Evolutionary conservation across 1,140 invertebrate genomes (phyloP).

Genomic region (Nasonia vitripennis): DNA sequence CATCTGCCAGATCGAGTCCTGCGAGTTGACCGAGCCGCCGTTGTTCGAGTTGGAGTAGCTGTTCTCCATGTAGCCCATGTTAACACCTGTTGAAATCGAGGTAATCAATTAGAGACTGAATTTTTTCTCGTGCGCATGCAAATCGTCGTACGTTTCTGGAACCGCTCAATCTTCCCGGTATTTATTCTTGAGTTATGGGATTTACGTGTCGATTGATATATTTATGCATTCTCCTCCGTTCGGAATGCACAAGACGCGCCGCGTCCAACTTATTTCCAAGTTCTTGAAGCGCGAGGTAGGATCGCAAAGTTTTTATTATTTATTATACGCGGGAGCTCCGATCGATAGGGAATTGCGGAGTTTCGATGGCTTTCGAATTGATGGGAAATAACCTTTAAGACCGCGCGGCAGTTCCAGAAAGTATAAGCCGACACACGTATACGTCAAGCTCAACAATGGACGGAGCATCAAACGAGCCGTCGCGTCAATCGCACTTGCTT

Average conservation of each 20-base stretch:
- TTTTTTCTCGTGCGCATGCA: neutral
- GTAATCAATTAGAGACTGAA: slow-evolving; percentile 29
- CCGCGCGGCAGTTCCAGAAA: neutral
- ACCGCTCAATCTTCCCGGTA: neutral
- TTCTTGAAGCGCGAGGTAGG: neutral
- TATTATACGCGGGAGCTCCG: slow-evolving; percentile 13
- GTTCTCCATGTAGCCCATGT: slow-evolving; percentile 92
- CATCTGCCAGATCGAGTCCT: slow-evolving; percentile 96
- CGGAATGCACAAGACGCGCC: neutral
- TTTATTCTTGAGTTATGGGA: neutral
- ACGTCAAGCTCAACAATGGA: neutral
- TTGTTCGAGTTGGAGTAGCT: slow-evolving; percentile 95
- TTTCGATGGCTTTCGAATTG: neutral
- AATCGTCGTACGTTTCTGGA: neutral
- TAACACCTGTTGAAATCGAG: slow-evolving; percentile 78
- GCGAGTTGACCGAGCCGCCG: slow-evolving; percentile 93
- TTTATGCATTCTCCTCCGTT: neutral
- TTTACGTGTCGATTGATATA: slow-evolving; percentile 11
- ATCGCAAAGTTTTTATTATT: slow-evolving; percentile 24
- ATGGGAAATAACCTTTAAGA: no score
- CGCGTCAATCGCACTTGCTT: neutral
- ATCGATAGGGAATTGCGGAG: slow-evolving; percentile 15
- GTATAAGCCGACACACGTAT: neutral
- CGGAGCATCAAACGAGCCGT: neutral
- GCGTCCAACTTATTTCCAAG: neutral